Evolutionary conservation across 2,113 vertebrate genomes (phyloP), one percentile per base, ranked within the genome.

Genomic region (Tetrao urogallus): DNA sequence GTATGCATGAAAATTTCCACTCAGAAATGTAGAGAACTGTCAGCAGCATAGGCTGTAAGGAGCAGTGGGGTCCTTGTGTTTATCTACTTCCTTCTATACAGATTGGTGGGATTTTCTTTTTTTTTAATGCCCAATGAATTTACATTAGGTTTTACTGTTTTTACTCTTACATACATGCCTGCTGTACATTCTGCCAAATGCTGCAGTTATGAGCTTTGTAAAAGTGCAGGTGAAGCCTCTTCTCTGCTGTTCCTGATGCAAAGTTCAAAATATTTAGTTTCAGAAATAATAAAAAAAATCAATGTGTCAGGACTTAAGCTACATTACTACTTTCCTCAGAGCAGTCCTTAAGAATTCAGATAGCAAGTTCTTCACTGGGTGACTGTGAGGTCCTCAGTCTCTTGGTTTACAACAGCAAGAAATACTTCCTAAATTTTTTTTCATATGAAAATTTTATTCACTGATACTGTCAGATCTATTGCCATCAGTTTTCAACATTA

Each of bases 261-360:
- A 28, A 76, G 19, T 16, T 88, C 13, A 2, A n/a, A 82, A 21
- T 52, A 66, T 9, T 58, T 80, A 28, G 19, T 52, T 89, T 82
- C 78, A 93, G 64, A 93, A 87, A 93, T 47, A 27, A 50, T 13
- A 28, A 25, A 30, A 91, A 91, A 92, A 66, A 85, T 52, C 48
- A 82, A 4, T 57, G 50, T 50, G 27, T 47, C 50, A 40, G 18
- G 25, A 73, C 40, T 74, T 85, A 22, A 88, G 50, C 6, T 28
- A 28, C 52, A 84, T 63, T 82, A 75, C 14, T 54, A 10, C 28
- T 72, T 89, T 66, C 47, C 8, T 57, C 63, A 27, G 16, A 82
- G 25, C 3, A 66, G 13, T 25, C 54, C 47, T 8, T 74, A 43
- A 40, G 47, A 85, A 80, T 89, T 64, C 45, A 80, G 61, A 47